Evolutionary conservation across 2,888 invertebrate species (phyloP).

Genomic region (Opisthograptis luteolata): DNA sequence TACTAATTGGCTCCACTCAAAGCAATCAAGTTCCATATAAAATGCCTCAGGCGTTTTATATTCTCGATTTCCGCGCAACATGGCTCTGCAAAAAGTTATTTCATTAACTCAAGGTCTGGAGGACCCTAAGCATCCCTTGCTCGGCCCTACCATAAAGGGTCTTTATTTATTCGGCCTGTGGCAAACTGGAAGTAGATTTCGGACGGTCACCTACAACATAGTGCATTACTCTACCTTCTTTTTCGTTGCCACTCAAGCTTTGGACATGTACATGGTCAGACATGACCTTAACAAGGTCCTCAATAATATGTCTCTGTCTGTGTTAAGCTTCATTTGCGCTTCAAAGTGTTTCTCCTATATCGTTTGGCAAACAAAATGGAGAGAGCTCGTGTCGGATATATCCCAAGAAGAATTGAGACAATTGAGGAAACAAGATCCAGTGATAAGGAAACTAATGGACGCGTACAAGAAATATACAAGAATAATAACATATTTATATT

Average conservation of each 20-base stretch:
- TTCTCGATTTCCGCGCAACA: background rate
- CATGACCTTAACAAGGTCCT: slow-evolving; percentile 4
- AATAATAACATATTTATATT: slow-evolving; percentile 55
- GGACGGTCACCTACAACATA: background rate
- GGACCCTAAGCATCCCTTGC: slow-evolving; percentile 14
- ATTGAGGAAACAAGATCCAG: slow-evolving; percentile 38
- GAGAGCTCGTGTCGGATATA: slow-evolving; percentile 40
- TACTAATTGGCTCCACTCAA: slow-evolving; percentile 25
- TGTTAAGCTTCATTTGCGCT: background rate
- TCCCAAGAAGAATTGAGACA: slow-evolving; percentile 52
- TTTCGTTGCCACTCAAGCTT: background rate
- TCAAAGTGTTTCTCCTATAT: slow-evolving; percentile 1
- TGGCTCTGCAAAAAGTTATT: slow-evolving; percentile 10
- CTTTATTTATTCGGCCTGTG: slow-evolving; percentile 13
- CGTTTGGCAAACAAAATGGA: slow-evolving; percentile 37
- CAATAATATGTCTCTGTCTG: slow-evolving; percentile 3
- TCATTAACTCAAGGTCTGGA: slow-evolving; percentile 5
- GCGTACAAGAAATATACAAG: slow-evolving; percentile 59
- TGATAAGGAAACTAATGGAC: slow-evolving; percentile 24
- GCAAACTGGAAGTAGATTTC: slow-evolving; percentile 8
- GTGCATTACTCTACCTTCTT: background rate
- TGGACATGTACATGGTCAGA: slow-evolving; percentile 6
- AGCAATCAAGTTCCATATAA: slow-evolving; percentile 8
- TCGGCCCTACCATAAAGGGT: slow-evolving; percentile 9
- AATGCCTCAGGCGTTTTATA: background rate